Evolutionary conservation across 1,140 invertebrate species (phyloP).

Genomic region (Araneus ventricosus): DNA sequence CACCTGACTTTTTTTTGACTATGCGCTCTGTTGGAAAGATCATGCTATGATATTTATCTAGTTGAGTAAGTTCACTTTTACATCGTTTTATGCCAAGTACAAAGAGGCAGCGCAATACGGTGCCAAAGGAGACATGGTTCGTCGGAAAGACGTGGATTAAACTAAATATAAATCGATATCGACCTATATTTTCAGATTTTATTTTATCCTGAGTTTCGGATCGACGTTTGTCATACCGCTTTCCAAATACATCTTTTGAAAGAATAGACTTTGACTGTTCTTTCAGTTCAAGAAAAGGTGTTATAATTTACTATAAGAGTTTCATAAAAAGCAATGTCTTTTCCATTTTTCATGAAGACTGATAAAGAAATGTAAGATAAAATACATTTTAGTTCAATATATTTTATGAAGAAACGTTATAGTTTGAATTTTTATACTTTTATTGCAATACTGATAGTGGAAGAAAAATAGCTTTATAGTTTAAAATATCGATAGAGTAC

Average conservation of each 20-base stretch:
- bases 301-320: background rate
- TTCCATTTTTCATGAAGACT: no score
- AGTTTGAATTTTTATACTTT: no score
- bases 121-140: background rate
- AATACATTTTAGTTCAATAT: no score
- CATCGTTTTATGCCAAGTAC: background rate
- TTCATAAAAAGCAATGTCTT: background rate
- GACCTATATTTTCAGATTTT: constrained; percentile 34
- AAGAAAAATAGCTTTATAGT: no score
- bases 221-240: background rate
- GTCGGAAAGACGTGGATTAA: constrained; percentile 20
- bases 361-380: no score
- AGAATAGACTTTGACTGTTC: constrained; percentile 13
- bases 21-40: constrained; percentile 17
- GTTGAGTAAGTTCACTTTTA: constrained; percentile 36
- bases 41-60: constrained; percentile 23
- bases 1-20: constrained; percentile 60
- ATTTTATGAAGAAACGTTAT: no score
- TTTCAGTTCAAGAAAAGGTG: background rate
- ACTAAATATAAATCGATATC: constrained; percentile 28
- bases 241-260: constrained; percentile 18
- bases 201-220: background rate
- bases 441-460: no score
- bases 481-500: no score
- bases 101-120: constrained; percentile 17